Evolutionary conservation across 2,888 invertebrate species (phyloP).

Genomic region (Mythimna pallens): DNA sequence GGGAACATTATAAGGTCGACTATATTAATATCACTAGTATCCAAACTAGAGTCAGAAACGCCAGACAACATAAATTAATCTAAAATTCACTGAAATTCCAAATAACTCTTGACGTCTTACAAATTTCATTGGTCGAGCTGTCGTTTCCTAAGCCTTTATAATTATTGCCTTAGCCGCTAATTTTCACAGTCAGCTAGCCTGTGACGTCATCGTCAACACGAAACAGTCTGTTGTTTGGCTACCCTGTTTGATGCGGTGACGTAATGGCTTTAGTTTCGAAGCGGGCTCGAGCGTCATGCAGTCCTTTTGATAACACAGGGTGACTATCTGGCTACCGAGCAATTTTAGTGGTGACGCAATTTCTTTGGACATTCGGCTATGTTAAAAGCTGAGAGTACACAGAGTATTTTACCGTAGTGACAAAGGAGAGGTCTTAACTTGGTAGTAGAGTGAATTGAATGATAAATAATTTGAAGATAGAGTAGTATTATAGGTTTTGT

Average conservation of each 20-base stretch:
- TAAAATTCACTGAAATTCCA: constrained; percentile 7
- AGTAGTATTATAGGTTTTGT: background rate
- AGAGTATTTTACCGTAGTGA: no score
- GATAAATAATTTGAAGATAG: background rate
- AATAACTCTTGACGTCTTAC: background rate
- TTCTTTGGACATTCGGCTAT: background rate
- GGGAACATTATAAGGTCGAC: no score
- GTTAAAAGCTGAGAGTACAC: background rate
- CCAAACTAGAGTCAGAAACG: background rate
- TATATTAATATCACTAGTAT: background rate
- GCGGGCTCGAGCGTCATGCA: background rate
- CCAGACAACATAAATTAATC: background rate
- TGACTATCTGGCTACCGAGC: background rate
- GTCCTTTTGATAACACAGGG: constrained; percentile 19
- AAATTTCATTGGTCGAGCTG: background rate
- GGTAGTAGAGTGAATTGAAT: background rate
- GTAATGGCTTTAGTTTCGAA: constrained; percentile 21
- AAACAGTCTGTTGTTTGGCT: background rate
- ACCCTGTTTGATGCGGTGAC: constrained; percentile 28
- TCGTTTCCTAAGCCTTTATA: constrained; percentile 8
- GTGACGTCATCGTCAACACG: constrained; percentile 25
- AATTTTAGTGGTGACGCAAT: constrained; percentile 9
- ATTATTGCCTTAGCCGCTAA: constrained; percentile 4
- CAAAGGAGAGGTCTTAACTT: constrained; percentile 11
- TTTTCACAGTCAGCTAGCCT: background rate